Evolutionary conservation across 1,140 invertebrate species (phyloP).

Genomic region (Stegodyphus dumicola): DNA sequence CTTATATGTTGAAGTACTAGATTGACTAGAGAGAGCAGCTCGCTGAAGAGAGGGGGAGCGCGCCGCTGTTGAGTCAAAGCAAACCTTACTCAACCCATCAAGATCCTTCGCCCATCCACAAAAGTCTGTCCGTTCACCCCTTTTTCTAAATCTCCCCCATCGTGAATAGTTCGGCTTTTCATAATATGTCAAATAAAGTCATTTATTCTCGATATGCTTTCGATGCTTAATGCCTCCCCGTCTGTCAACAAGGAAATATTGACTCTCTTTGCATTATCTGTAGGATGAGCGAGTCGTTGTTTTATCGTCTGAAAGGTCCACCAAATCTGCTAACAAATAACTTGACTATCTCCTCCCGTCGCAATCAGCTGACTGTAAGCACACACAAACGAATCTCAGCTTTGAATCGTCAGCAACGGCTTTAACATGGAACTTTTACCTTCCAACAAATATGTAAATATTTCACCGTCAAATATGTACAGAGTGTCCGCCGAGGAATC

Average conservation of each 20-base stretch:
- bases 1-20: no score
- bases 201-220: conserved; percentile 39
- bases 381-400: conserved; percentile 41
- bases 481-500: conserved; percentile 18
- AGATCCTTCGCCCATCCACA: not conserved
- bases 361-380: conserved; percentile 58
- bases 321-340: conserved; percentile 41
- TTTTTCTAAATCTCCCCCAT: not conserved
- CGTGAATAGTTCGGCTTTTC: conserved; percentile 23
- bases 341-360: conserved; percentile 6
- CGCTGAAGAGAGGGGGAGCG: not conserved
- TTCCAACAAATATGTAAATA: conserved; percentile 61
- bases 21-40: not conserved
- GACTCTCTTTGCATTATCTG: conserved; percentile 56
- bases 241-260: conserved; percentile 53
- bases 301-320: conserved; percentile 45
- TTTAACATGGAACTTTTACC: conserved; percentile 59
- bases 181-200: conserved; percentile 56
- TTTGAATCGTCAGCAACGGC: conserved; percentile 33
- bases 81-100: not conserved
- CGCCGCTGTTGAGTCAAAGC: no score
- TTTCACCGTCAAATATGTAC: conserved; percentile 58
- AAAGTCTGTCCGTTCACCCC: not conserved
- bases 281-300: conserved; percentile 20
- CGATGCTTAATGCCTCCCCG: conserved; percentile 37